Evolutionary conservation across 1,140 invertebrate species (phyloP).

Genomic region (Trichomalopsis sarcophagae): DNA sequence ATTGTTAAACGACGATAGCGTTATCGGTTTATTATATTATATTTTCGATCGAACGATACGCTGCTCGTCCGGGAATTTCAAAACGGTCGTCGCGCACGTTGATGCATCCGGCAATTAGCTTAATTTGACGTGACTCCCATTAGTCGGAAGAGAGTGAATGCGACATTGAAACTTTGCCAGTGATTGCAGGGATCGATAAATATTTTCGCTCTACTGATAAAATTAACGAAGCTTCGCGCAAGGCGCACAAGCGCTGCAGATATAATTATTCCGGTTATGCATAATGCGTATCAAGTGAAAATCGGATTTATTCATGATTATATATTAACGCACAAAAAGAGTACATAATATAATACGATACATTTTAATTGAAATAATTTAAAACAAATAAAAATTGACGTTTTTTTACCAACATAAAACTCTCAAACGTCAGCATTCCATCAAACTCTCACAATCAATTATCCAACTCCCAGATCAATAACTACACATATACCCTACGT

Average conservation of each 20-base stretch:
- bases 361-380: background rate
- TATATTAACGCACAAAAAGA: no score
- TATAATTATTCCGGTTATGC: background rate
- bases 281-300: background rate
- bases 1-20: no score
- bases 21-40: background rate
- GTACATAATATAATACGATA: background rate
- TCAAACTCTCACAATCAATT: no score
- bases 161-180: constrained; percentile 29
- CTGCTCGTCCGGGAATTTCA: background rate
- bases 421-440: no score
- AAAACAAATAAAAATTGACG: no score
- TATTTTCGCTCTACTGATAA: constrained; percentile 9
- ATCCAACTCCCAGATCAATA: no score
- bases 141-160: background rate
- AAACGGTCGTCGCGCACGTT: background rate
- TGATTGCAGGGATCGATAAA: constrained; percentile 11
- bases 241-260: background rate
- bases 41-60: background rate
- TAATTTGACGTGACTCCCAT: background rate
- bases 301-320: no score
- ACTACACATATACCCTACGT: no score
- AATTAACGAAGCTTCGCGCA: background rate
- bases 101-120: background rate
- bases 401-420: no score